Percentiles rank a stretch among this genome's conserved stretches.
phyloP scores from a whole-genome alignment of 2,888 invertebrate genomes.

The Ryuthela nishihirai region DNA sequence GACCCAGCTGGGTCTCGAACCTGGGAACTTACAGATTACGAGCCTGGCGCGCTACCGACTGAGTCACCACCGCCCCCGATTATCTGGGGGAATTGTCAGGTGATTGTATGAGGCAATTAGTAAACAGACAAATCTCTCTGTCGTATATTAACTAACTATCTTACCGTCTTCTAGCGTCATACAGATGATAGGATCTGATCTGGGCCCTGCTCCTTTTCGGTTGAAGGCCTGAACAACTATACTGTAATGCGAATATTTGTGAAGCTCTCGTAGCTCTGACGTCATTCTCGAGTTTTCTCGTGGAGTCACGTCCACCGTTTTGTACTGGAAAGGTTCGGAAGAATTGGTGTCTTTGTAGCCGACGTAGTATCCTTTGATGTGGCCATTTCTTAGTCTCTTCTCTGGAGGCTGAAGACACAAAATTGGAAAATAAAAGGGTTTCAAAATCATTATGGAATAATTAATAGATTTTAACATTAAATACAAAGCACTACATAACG shows the following conservation, averaged over 20 bases:
- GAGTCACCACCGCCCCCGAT: no score
- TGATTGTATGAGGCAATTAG: no score
- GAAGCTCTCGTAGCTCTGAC: conserved; percentile 21
- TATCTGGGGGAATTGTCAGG: no score
- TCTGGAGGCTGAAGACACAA: conserved; percentile 29
- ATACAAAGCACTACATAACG: no score
- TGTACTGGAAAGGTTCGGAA: conserved; percentile 49
- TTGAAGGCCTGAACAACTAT: conserved; percentile 49
- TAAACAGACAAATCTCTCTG: no score
- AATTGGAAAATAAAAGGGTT: no score
- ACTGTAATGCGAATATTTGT: conserved; percentile 26
- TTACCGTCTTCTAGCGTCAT: conserved; percentile 50
- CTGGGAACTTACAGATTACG: no score
- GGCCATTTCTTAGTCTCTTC: conserved; percentile 46
- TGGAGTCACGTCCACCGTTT: conserved; percentile 43
- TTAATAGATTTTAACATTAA: no score
- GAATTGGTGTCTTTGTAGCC: conserved; percentile 51
- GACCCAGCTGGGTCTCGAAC: no score
- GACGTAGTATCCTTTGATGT: conserved; percentile 52
- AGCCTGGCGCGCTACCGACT: no score
- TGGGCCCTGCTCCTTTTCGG: conserved; percentile 49
- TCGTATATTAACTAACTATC: background rate
- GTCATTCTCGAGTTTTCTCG: background rate
- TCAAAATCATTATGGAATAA: no score
- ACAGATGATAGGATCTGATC: conserved; percentile 46